These are phyloP conservation scores for Phocides pigmalion DNA, from an alignment of 1,140 invertebrate species.

Conservation along the genomic window DNA sequence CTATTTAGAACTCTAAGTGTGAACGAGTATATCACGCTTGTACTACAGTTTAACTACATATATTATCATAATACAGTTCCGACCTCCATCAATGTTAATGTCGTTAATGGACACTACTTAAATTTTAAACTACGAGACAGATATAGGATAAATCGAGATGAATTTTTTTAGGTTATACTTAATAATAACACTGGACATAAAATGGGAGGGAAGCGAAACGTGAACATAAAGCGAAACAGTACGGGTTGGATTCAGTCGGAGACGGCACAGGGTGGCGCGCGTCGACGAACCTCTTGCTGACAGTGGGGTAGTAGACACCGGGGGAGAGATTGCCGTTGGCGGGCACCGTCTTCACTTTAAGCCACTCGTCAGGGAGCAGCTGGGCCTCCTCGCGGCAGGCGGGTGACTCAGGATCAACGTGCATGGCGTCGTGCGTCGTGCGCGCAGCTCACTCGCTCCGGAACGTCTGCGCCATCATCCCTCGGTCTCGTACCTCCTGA, in stretches of 20 bases:
- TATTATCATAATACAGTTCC: slow-evolving; percentile 43
- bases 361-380: slow-evolving; percentile 78
- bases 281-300: slow-evolving; percentile 76
- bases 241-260: slow-evolving; percentile 62
- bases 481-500: slow-evolving; percentile 66
- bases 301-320: slow-evolving; percentile 78
- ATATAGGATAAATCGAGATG: too few species aligned
- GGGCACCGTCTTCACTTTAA: slow-evolving; percentile 72
- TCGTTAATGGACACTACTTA: slow-evolving; percentile 57
- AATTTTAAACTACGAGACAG: slow-evolving; percentile 39
- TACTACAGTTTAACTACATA: slow-evolving; percentile 11
- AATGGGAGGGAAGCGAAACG: slow-evolving; percentile 45
- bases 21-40: slow-evolving; percentile 67
- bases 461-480: slow-evolving; percentile 69
- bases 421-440: slow-evolving; percentile 71
- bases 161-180: slow-evolving; percentile 26
- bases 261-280: slow-evolving; percentile 64
- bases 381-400: slow-evolving; percentile 75
- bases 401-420: slow-evolving; percentile 77
- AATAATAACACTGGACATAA: slow-evolving; percentile 46
- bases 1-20: slow-evolving; percentile 50
- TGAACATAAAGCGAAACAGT: slow-evolving; percentile 71
- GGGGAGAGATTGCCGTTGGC: slow-evolving; percentile 79
- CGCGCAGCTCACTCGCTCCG: slow-evolving; percentile 66
- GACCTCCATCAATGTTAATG: slow-evolving; percentile 76